These are phyloP conservation scores for Dryobotodes eremita DNA, from an alignment of 2,888 invertebrate genomes.

Conservation along the genomic window DNA sequence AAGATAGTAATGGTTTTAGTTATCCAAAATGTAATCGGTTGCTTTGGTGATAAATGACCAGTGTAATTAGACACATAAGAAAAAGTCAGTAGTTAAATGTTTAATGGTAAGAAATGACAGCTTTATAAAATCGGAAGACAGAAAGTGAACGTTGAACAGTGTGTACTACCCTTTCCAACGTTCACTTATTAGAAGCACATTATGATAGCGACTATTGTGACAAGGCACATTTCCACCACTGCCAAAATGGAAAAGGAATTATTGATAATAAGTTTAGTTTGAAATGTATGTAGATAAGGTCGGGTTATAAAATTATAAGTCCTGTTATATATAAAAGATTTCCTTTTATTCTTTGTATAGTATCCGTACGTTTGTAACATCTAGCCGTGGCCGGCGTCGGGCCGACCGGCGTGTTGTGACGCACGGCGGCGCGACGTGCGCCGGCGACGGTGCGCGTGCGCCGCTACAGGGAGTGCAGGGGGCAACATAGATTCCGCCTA, in stretches of 20 bases:
- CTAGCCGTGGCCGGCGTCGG: constrained; percentile 77
- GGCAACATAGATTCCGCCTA: constrained; percentile 90
- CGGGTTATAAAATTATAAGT: constrained; percentile 85
- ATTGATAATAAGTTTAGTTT: constrained; percentile 77
- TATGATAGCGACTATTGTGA: constrained; percentile 76
- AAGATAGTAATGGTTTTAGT: constrained; percentile 86
- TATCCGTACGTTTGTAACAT: constrained; percentile 86
- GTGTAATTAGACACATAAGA: constrained; percentile 85
- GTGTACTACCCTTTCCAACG: constrained; percentile 59
- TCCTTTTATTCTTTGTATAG: constrained; percentile 87
- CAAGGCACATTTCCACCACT: constrained; percentile 91
- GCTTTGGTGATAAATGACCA: constrained; percentile 82
- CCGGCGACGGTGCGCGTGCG: constrained; percentile 74
- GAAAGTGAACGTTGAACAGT: constrained; percentile 76
- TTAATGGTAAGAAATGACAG: constrained; percentile 88
- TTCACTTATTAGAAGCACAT: constrained; percentile 73
- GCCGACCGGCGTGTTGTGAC: constrained; percentile 68
- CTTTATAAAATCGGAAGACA: constrained; percentile 87
- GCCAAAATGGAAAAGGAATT: constrained; percentile 85
- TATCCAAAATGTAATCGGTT: constrained; percentile 84
- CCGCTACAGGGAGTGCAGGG: constrained; percentile 87
- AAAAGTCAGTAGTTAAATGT: constrained; percentile 89
- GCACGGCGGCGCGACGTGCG: constrained; percentile 53
- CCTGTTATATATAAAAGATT: constrained; percentile 89
- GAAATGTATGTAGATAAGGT: constrained; percentile 88